Evolutionary conservation across 2,797 vertebrate species (phyloP).

Genomic region (Amblyraja radiata): DNA sequence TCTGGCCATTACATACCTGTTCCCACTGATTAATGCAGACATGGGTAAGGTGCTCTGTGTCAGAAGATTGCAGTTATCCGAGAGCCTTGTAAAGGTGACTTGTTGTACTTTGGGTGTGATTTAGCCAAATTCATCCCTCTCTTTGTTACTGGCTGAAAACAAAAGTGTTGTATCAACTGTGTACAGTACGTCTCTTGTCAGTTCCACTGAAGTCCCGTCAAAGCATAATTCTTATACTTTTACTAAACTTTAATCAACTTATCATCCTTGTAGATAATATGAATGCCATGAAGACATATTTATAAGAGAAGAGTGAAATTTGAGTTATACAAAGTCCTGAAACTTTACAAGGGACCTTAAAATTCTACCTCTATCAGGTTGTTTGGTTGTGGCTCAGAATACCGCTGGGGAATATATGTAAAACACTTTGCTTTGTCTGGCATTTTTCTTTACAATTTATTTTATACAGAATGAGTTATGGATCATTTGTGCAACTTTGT

Average conservation of each 20-base stretch:
- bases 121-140: not conserved
- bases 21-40: not conserved
- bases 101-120: conserved; percentile 23
- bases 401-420: not conserved
- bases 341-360: not conserved
- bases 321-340: not conserved
- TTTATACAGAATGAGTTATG: not conserved
- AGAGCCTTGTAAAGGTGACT: conserved; percentile 8
- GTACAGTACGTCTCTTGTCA: not conserved
- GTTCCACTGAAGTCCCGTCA: not conserved
- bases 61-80: not conserved
- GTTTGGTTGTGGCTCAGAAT: not conserved
- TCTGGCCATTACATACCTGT: not conserved
- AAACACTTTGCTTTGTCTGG: not conserved
- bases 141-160: conserved; percentile 15
- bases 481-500: conserved; percentile 7
- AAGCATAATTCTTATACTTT: conserved; percentile 9
- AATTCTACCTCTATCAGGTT: conserved; percentile 23
- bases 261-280: conserved; percentile 16
- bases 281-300: conserved; percentile 15
- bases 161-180: conserved; percentile 10
- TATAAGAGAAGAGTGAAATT: not conserved
- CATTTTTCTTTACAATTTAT: not conserved
- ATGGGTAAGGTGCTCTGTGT: not conserved
- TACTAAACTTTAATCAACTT: conserved; percentile 2